These are phyloP conservation scores for Lypha dubia DNA, from an alignment of 2,888 invertebrate genomes.

Conservation along the genomic window DNA sequence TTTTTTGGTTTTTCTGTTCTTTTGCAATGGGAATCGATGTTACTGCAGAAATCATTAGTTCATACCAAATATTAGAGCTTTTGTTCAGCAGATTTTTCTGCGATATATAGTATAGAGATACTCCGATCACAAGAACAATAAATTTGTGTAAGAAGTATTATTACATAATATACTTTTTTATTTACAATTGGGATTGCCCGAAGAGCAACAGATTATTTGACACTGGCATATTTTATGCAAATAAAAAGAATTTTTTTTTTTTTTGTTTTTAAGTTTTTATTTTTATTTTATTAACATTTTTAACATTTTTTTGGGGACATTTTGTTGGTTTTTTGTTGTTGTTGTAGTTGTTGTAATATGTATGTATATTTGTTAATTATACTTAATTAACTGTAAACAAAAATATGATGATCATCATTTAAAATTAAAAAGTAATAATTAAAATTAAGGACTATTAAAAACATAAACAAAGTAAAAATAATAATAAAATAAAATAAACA, in stretches of 20 bases:
- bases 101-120: too few species aligned
- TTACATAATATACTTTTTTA: too few species aligned
- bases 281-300: conserved; percentile 71
- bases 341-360: conserved; percentile 67
- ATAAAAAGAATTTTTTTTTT: conserved; percentile 41
- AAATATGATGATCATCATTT: conserved; percentile 54
- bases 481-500: conserved; percentile 45
- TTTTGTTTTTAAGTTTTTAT: conserved; percentile 71
- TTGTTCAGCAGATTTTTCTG: too few species aligned
- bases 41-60: too few species aligned
- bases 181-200: too few species aligned
- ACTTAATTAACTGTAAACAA: conserved; percentile 67
- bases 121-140: too few species aligned
- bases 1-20: too few species aligned
- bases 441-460: conserved; percentile 72
- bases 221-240: too few species aligned
- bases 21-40: too few species aligned
- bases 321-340: conserved; percentile 59
- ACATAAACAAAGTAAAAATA: conserved; percentile 58
- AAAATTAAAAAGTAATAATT: conserved; percentile 64
- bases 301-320: conserved; percentile 71
- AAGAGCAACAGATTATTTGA: too few species aligned
- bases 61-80: too few species aligned
- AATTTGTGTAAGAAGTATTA: too few species aligned
- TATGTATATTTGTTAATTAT: conserved; percentile 68